Base-by-base conservation (phyloP, 2,797 vertebrate species). In the Alectoris magna region DNA sequence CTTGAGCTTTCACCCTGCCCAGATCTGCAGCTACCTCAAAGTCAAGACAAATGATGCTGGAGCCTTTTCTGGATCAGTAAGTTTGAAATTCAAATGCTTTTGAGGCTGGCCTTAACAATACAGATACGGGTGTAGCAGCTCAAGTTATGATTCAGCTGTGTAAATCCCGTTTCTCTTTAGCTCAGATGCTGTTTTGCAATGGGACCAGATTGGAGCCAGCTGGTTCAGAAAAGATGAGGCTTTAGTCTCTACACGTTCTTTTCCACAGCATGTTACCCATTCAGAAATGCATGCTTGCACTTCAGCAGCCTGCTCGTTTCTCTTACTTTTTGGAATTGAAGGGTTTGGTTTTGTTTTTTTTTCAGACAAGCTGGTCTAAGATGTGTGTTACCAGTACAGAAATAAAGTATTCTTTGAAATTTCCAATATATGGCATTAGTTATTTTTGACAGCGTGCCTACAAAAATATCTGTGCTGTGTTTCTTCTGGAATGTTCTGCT, bases 401-500 rank as follows among this genome's bases (percentile, higher is more conserved):
- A 91, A 64, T 75, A 78, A 89, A 92, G 81, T 55, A 81, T 12
- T 80, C 73, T 56, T 91, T 76, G 73, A 89, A 34, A 88, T 95
- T 95, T 91, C 84, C 39, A 53, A 29, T 73, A 48, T 73, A 78
- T 92, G 56, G 69, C 43, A 78, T 74, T n/a, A 67, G 82, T 94
- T 91, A 89, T 91, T 93, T 91, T 96, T 96, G 88, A 91, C 87
- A 92, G 56, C 34, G 23, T 92, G 93, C 88, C 88, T 94, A 89
- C 80, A 67, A 95, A 96, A 95, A 96, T 95, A 92, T 92, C 94
- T 56, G 69, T 59, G 69, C 75, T 85, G n/a, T 77, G 27, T 82
- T 93, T 95, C 78, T 93, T 90, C 87, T 92, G 89, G 92, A 96
- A 96, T 92, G 91, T 75, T 10, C 70, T 90, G 92, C 93, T 92